Conservation (phyloP, 2,888 invertebrate species). For the Machimus rusticus region DNA sequence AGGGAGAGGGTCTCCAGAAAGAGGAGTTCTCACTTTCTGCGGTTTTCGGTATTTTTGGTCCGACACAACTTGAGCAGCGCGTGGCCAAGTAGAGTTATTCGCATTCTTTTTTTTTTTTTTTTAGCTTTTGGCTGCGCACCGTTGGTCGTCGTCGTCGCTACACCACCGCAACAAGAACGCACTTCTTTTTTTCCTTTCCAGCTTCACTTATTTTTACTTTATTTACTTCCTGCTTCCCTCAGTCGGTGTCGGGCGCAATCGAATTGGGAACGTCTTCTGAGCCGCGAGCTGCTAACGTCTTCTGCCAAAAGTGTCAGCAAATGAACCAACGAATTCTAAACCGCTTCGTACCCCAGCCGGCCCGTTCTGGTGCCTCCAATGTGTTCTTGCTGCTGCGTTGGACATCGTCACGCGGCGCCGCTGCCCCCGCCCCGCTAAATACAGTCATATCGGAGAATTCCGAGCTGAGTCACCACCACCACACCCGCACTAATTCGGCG, state of each 20-base stretch:
- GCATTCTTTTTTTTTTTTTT: not conserved
- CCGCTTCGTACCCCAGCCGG: slow-evolving; percentile 1
- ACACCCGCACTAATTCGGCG: not conserved
- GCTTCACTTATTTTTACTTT: not conserved
- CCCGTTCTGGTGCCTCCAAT: not conserved
- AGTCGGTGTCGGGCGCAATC: not conserved
- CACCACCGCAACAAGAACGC: not conserved
- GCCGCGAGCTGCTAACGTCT: slow-evolving; percentile 24
- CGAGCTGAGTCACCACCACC: not conserved
- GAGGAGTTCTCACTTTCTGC: not conserved
- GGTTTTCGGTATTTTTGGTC: not conserved
- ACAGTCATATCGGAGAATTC: slow-evolving; percentile 5
- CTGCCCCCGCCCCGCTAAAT: not conserved
- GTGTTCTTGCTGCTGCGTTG: not conserved
- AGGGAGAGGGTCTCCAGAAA: not conserved
- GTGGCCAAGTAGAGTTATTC: not conserved
- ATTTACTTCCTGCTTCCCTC: not conserved
- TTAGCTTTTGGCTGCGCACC: not conserved
- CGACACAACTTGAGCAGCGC: not conserved
- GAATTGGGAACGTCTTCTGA: not conserved
- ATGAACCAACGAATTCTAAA: slow-evolving; percentile 29
- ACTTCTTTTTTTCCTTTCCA: not conserved
- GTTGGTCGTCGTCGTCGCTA: not conserved
- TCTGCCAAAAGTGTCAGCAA: slow-evolving; percentile 37
- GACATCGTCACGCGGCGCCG: not conserved